A percentile compares a stretch with the other conserved stretches of the same genome.
Conservation (phyloP, 23 tunicate genomes). For the Oikopleura albicans region DNA sequence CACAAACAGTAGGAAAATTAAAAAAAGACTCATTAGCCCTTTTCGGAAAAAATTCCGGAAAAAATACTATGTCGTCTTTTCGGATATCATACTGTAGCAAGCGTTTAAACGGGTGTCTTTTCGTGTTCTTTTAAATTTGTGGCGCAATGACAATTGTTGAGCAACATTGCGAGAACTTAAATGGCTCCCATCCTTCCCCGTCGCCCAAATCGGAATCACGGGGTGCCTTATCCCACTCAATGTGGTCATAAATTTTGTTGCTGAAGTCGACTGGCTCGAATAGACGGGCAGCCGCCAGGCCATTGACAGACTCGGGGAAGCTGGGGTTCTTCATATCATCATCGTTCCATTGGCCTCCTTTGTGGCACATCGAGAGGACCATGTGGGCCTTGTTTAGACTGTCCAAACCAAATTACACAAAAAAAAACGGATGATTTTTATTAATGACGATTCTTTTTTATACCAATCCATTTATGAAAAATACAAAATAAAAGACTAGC, state of each 20-base stretch:
- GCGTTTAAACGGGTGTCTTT: no score
- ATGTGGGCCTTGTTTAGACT: neutral
- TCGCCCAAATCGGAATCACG: neutral
- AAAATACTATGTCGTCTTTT: no score
- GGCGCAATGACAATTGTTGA: neutral
- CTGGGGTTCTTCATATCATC: neutral
- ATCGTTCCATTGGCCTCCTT: neutral
- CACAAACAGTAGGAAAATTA: no score
- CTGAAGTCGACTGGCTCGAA: neutral
- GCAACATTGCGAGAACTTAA: conserved; percentile 14
- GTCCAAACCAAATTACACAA: no score
- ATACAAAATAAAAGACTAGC: no score
- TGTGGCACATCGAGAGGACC: neutral
- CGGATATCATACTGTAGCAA: no score
- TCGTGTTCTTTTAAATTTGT: neutral
- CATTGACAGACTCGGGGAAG: neutral
- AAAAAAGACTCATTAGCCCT: no score
- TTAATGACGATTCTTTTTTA: no score
- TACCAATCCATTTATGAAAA: no score
- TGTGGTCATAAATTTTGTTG: neutral
- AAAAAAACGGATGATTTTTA: no score
- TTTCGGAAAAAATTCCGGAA: no score
- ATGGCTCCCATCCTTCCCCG: neutral
- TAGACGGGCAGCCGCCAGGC: neutral
- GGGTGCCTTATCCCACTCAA: conserved; percentile 8